Conservation (phyloP, 2,797 vertebrate species). For the Adelosebastes latens region DNA sequence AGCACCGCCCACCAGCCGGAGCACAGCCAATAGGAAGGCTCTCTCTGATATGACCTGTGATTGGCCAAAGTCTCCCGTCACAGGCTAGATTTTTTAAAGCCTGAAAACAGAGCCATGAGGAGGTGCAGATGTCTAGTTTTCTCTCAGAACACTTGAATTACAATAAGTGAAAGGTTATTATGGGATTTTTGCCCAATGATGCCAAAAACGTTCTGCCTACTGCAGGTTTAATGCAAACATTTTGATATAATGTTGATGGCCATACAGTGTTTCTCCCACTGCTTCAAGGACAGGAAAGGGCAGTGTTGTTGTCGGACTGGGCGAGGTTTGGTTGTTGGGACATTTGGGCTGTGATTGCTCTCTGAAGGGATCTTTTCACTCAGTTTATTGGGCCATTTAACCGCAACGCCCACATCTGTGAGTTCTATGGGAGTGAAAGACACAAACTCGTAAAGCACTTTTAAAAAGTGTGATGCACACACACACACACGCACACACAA, state of each 20-base stretch:
- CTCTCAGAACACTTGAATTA: too few relatives aligned
- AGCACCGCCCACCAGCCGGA: too few relatives aligned
- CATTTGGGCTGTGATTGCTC: slow-evolving; percentile 57
- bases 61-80: too few relatives aligned
- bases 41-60: too few relatives aligned
- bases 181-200: too few relatives aligned
- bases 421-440: slow-evolving; percentile 56
- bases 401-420: slow-evolving; percentile 69
- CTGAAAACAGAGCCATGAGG: too few relatives aligned
- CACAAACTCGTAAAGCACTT: slow-evolving; percentile 67
- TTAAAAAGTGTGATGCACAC: slow-evolving; percentile 33
- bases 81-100: too few relatives aligned
- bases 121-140: too few relatives aligned
- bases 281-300: slow-evolving; percentile 43
- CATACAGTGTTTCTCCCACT: neutral
- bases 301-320: slow-evolving; percentile 27
- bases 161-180: too few relatives aligned
- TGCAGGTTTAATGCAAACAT: neutral
- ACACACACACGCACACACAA: slow-evolving; percentile 28
- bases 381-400: slow-evolving; percentile 78
- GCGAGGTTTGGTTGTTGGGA: slow-evolving; percentile 52
- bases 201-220: too few relatives aligned
- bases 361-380: slow-evolving; percentile 75
- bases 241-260: neutral
- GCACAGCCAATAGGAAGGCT: too few relatives aligned